A percentile compares a stretch with the other conserved stretches of the same genome.
phyloP scores from a whole-genome alignment of 2,113 vertebrate genomes.

The Dasypus novemcinctus region DNA sequence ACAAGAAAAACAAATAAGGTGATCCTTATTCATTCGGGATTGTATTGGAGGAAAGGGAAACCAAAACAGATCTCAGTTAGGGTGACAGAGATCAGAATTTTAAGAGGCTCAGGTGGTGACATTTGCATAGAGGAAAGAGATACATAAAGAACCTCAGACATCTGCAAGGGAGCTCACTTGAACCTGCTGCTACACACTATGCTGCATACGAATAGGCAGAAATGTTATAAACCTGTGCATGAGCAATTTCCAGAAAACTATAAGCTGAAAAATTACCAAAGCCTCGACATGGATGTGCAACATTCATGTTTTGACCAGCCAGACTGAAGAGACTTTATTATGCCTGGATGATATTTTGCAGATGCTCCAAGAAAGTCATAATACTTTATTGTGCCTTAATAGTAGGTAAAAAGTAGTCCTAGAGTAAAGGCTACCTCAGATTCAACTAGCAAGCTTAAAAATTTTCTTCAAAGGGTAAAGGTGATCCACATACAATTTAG shows the following conservation, averaged over 20 bases:
- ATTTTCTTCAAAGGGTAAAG: neutral
- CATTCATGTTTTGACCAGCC: neutral
- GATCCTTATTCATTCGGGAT: neutral
- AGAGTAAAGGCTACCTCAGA: neutral
- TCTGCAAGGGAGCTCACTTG: neutral
- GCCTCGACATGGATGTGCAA: neutral
- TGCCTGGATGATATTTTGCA: neutral
- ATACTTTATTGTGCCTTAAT: neutral
- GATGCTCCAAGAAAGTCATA: neutral
- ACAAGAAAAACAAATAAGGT: neutral
- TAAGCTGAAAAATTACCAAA: neutral
- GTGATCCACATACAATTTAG: neutral
- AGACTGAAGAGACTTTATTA: neutral
- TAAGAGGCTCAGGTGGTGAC: neutral
- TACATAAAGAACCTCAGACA: neutral
- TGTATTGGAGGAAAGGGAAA: neutral
- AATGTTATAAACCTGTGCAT: neutral
- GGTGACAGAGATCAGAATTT: neutral
- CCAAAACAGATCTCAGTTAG: neutral
- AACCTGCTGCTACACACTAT: neutral
- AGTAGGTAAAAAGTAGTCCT: neutral
- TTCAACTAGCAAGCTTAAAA: neutral
- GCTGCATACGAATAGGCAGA: neutral
- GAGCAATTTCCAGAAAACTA: neutral
- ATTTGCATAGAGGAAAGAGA: neutral